Evolutionary conservation across 2,888 invertebrate species (phyloP).

Genomic region (Camptogramma bilineatum): DNA sequence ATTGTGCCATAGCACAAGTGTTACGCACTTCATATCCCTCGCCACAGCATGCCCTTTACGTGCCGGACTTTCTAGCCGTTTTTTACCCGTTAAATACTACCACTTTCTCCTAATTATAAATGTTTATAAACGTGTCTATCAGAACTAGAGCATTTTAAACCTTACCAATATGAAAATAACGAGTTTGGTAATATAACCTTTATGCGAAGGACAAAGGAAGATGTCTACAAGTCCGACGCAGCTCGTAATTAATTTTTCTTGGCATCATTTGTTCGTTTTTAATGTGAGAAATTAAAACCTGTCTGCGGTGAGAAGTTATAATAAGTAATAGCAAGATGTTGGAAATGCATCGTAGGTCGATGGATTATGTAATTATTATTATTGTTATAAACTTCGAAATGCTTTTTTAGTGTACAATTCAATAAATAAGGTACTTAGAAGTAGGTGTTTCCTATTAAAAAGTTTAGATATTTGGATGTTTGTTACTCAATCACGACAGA

Average conservation of each 20-base stretch:
- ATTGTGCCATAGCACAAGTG: background rate
- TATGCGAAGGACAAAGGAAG: conserved; percentile 39
- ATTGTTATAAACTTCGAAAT: background rate
- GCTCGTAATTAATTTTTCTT: conserved; percentile 38
- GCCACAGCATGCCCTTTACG: conserved; percentile 65
- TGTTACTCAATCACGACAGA: too few relatives aligned
- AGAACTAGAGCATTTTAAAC: conserved; percentile 26
- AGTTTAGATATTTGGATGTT: too few relatives aligned
- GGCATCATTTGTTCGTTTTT: conserved; percentile 37
- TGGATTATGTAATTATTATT: background rate
- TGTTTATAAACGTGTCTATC: conserved; percentile 36
- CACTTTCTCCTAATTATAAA: conserved; percentile 73
- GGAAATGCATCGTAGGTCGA: conserved; percentile 8
- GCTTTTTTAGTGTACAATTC: background rate
- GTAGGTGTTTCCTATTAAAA: too few relatives aligned
- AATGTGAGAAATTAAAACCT: conserved; percentile 40
- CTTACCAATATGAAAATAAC: conserved; percentile 22
- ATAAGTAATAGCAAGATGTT: conserved; percentile 28
- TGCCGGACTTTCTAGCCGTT: conserved; percentile 56
- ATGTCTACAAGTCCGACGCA: conserved; percentile 28
- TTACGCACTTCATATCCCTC: conserved; percentile 4
- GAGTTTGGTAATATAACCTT: conserved; percentile 33
- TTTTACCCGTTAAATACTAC: conserved; percentile 59
- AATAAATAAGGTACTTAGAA: background rate
- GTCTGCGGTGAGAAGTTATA: conserved; percentile 29